These are phyloP conservation scores for Suillia variegata DNA, from an alignment of 2,888 invertebrate genomes.

Conservation along the genomic window DNA sequence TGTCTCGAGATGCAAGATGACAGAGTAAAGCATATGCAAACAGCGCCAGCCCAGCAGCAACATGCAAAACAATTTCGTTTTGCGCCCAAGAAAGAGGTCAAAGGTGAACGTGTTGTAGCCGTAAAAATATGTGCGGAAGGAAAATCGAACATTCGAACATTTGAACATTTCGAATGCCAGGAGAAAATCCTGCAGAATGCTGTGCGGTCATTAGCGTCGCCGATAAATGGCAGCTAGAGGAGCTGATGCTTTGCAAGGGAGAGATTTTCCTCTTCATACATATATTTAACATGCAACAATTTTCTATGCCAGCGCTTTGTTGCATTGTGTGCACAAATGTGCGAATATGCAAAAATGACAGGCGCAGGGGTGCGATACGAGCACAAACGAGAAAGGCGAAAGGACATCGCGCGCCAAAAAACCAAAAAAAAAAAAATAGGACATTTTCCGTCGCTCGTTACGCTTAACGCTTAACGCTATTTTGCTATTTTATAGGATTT, in stretches of 20 bases:
- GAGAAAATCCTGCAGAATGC: background rate
- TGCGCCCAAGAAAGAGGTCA: constrained; percentile 35
- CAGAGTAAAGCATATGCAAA: too few relatives aligned
- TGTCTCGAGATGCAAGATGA: too few relatives aligned
- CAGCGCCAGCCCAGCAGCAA: constrained; percentile 13
- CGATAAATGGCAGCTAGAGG: constrained; percentile 12
- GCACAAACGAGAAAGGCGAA: constrained; percentile 30
- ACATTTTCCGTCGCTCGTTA: constrained; percentile 32
- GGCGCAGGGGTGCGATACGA: background rate
- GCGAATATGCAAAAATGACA: constrained; percentile 11
- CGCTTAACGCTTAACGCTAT: constrained; percentile 46
- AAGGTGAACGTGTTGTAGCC: constrained; percentile 34
- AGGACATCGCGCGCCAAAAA: constrained; percentile 12
- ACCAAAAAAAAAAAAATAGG: too few relatives aligned
- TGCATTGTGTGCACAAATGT: background rate
- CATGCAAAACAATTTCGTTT: constrained; percentile 45
- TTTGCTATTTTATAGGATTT: constrained; percentile 37
- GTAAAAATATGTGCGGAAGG: constrained; percentile 14
- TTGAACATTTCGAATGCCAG: background rate
- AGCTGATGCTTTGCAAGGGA: background rate
- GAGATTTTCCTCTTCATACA: background rate
- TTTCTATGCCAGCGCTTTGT: constrained; percentile 41
- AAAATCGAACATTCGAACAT: background rate
- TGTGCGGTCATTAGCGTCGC: constrained; percentile 20
- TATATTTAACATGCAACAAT: constrained; percentile 29